Conservation (phyloP, 2,888 invertebrate species). For the Cenopis cana region DNA sequence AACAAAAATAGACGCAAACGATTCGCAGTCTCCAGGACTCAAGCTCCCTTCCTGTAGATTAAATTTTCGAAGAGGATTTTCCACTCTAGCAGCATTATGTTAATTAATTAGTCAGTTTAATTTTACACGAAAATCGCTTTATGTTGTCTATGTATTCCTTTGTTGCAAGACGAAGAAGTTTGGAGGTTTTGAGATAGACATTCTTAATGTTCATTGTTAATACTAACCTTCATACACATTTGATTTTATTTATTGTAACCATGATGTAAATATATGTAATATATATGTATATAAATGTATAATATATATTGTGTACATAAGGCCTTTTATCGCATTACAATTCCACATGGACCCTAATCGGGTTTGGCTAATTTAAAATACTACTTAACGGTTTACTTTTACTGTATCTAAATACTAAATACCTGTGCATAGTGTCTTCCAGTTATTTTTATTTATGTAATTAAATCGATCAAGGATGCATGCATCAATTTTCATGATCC, state of each 20-base stretch:
- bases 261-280: no score
- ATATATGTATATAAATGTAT: no score
- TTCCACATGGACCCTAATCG: no score
- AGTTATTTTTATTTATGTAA: not conserved
- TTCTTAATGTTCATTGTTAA: not conserved
- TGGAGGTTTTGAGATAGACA: conserved; percentile 7
- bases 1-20: not conserved
- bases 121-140: conserved; percentile 41
- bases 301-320: no score
- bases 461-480: no score
- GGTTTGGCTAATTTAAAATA: no score
- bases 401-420: no score
- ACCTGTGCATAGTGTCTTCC: not conserved
- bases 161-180: conserved; percentile 4
- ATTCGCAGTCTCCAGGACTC: not conserved
- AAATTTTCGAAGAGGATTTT: conserved; percentile 34
- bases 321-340: no score
- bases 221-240: no score
- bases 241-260: no score
- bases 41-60: conserved; percentile 32
- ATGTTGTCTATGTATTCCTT: conserved; percentile 21
- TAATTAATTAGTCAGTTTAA: conserved; percentile 44
- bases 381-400: no score
- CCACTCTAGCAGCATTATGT: conserved; percentile 38
- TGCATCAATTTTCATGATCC: not conserved